Percentiles rank a stretch among this genome's conserved stretches.
Conservation (phyloP, 2,888 invertebrate genomes). For the Cataglyphis albicans region DNA sequence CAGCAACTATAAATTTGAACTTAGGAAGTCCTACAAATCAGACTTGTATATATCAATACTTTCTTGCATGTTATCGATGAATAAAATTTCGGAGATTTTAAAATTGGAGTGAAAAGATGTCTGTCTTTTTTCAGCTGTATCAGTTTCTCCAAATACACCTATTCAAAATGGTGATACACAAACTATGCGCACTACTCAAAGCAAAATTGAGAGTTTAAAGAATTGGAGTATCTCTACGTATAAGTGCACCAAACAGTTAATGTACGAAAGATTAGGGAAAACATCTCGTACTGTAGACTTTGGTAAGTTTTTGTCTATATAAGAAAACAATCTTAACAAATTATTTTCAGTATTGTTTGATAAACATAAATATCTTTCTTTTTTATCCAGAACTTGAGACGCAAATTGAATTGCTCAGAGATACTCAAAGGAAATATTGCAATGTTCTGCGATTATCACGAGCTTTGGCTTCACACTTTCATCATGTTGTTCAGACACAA, state of each 20-base stretch:
- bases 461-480: constrained; percentile 95
- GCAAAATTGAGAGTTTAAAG: constrained; percentile 96
- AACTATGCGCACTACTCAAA: constrained; percentile 90
- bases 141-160: constrained; percentile 87
- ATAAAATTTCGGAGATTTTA: background rate
- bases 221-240: constrained; percentile 99
- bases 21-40: constrained; percentile 89
- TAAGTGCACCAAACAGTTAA: constrained; percentile 98
- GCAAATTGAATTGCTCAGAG: constrained; percentile 96
- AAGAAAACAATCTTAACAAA: background rate
- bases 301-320: constrained; percentile 86
- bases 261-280: constrained; percentile 98
- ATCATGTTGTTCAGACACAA: constrained; percentile 94
- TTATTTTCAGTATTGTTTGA: constrained; percentile 14
- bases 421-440: constrained; percentile 97
- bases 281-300: constrained; percentile 95
- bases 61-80: background rate
- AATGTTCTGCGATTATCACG: constrained; percentile 95
- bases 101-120: constrained; percentile 20
- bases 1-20: constrained; percentile 90
- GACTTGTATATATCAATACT: constrained; percentile 75
- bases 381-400: constrained; percentile 93
- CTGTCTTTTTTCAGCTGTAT: constrained; percentile 73
- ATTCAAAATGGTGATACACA: constrained; percentile 89
- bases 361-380: constrained; percentile 23